A percentile compares a stretch with the other conserved stretches of the same genome.
phyloP scores from a whole-genome alignment of 2,888 invertebrate genomes.

The Apamea anceps region DNA sequence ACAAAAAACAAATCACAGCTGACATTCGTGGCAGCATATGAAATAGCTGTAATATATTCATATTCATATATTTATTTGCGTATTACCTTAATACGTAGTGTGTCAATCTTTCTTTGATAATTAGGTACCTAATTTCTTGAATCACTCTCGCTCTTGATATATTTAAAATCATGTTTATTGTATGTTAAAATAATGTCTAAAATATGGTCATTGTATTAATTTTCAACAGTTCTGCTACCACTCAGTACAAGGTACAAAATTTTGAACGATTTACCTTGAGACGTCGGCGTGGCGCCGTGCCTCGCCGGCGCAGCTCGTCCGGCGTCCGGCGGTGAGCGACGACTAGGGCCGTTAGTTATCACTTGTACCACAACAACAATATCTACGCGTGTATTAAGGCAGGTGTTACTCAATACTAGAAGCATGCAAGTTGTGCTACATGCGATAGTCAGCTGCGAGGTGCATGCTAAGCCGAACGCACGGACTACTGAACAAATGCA shows the following conservation, averaged over 20 bases:
- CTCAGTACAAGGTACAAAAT: conserved; percentile 22
- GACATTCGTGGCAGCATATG: background rate
- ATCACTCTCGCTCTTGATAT: background rate
- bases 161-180: background rate
- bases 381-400: conserved; percentile 64
- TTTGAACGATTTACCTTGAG: conserved; percentile 43
- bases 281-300: background rate
- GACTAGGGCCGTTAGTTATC: conserved; percentile 70
- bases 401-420: conserved; percentile 57
- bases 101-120: background rate
- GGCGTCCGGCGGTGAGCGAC: background rate
- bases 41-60: background rate
- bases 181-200: background rate
- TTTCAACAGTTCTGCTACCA: background rate
- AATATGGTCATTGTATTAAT: background rate
- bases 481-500: conserved; percentile 6
- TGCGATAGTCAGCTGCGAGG: conserved; percentile 26
- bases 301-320: background rate
- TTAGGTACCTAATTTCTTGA: background rate
- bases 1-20: background rate
- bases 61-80: no score
- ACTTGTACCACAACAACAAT: conserved; percentile 78
- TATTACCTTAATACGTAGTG: no score
- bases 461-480: background rate
- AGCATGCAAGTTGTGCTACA: conserved; percentile 52